Base-by-base conservation (phyloP, 2,888 invertebrate genomes). In the Argyresthia albistria region DNA sequence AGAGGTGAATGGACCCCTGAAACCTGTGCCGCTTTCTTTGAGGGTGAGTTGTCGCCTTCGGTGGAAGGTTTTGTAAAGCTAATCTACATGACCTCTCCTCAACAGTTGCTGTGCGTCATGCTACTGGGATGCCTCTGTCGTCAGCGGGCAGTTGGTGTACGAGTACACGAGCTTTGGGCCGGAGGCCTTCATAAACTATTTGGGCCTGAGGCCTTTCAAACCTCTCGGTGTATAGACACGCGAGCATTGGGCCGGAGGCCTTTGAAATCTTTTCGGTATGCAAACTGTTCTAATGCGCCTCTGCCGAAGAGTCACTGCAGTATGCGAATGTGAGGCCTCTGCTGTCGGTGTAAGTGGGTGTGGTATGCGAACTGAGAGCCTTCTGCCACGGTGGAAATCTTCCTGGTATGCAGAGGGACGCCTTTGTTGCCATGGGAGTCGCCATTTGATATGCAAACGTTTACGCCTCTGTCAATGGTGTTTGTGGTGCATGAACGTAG, bases 1-100 rank as follows among this genome's bases (percentile, higher is more conserved):
- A 52, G 50, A 10, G 57, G 56, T 36, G 56, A 56, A 49, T 57
- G 46, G 54, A 15, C 14, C 15, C 43, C 46, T 37, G 51, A 51
- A 9, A 16, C 51, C 1, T 51, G 51, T 14, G 45, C 51, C 7
- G 46, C 46, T 9, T 50, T 43, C 16, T 50, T 50, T 36, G 50
- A 50, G 1, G 25, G 43, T 50, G 43, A 50, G 50, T 43, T 46
- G 12, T 25, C 25, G 25, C 25, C 25, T 25, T 25, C 25, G 25
- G 25, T 25, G 25, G 25, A 2, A 25, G 25, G 25, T 25, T 25
- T 25, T 25, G 25, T 25, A 4, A 25, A 25, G 25, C 25, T 25
- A 25, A 25, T 25, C 25, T 25, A 25, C 25, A 12, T n/a, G 14
- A 12, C 7, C 43, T 43, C n/a, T 14, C 14, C 7, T 7, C 43